Base-by-base conservation (phyloP, 1,140 invertebrate genomes). In the Propsilocerus akamusi region DNA sequence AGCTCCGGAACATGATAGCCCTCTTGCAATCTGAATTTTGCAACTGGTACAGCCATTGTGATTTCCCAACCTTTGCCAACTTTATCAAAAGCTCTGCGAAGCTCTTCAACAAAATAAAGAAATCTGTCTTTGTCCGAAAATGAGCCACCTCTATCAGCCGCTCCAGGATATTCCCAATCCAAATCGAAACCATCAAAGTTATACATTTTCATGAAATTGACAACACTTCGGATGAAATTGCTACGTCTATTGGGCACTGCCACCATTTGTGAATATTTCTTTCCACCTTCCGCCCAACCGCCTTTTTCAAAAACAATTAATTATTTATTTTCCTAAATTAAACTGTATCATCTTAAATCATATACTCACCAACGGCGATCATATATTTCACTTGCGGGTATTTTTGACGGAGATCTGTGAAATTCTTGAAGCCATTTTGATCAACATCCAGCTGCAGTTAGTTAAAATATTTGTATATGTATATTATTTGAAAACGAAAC, bases 1-100 rank as follows among this genome's bases (percentile, higher is more conserved):
- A 91, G 66, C 61, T 88, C 84, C 12, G 84, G 83, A 4, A 91
- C 86, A 57, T 92, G 83, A 58, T 92, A 92, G 2, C 86, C 86
- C 66, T 88, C 86, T 58, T 86, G 78, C 6, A 91, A 67, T 12
- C 86, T 67, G 59, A 88, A 88, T 61, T 86, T 87, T 0, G 86
- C 86, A 17, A 90, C 67, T 0, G 86, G 85, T 25, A 91, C 86
- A 0, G 88, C 86, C 69, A 86, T 86, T 0, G 86, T 90, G 17
- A 92, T 76, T 60, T 90, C 81, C 83, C 83, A 89, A n/a, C 76
- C 78, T 57, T 76, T 80, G 1, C 73, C 73, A 51, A 73, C 75
- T 22, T 72, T 75, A 58, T 83, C 72, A 60, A 92, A 90, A 14
- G 85, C 86, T 12, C 78, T 69, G 53, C 79, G 68, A 53, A 91